phyloP scores from a whole-genome alignment of 2,888 invertebrate species.

The Idaea biselata region DNA sequence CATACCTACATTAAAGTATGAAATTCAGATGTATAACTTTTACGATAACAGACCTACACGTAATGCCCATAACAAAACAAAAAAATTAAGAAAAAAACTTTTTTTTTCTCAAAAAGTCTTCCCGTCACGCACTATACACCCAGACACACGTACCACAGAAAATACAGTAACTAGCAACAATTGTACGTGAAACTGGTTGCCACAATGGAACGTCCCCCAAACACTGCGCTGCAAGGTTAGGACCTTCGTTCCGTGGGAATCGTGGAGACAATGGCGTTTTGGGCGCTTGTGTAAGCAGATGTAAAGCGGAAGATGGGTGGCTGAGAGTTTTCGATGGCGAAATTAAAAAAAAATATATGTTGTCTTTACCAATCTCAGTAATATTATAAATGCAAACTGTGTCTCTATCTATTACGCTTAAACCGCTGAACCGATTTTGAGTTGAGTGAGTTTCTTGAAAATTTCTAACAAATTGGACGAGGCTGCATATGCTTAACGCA shows the following conservation, averaged over 20 bases:
- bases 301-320: background rate
- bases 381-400: too few species aligned
- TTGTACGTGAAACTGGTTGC: background rate
- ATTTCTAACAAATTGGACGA: too few species aligned
- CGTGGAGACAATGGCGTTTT: constrained; percentile 23
- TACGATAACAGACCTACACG: too few species aligned
- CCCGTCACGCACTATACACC: background rate
- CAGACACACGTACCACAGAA: background rate
- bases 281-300: constrained; percentile 3
- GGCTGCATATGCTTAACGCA: too few species aligned
- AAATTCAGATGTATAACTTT: too few species aligned
- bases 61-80: too few species aligned
- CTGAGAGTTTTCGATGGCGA: background rate
- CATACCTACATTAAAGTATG: too few species aligned
- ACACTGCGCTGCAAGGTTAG: background rate
- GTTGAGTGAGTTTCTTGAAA: too few species aligned
- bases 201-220: background rate
- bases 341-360: too few species aligned
- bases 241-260: constrained; percentile 28
- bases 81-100: background rate
- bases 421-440: too few species aligned
- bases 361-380: too few species aligned
- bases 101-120: background rate
- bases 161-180: background rate
- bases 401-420: too few species aligned